A percentile compares a stretch with the other conserved stretches of the same genome.
Conservation (phyloP, 2,113 vertebrate species). For the Neolamprologus sp. region DNA sequence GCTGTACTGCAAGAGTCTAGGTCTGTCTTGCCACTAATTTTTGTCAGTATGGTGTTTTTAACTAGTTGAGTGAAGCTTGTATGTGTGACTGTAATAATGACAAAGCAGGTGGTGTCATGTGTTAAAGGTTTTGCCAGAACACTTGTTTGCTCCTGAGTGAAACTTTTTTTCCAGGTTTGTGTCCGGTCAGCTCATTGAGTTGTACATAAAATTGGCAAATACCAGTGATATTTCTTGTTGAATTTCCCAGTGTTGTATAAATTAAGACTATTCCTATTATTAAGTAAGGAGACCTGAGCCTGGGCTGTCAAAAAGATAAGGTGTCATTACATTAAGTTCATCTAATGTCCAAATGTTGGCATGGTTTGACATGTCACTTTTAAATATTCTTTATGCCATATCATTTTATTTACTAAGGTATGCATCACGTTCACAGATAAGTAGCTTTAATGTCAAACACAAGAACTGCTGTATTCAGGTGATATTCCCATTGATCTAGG, state of each 20-base stretch:
- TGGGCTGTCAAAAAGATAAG: neutral
- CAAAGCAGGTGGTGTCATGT: neutral
- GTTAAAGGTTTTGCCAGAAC: neutral
- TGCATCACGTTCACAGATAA: neutral
- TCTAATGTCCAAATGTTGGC: neutral
- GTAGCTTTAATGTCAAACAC: neutral
- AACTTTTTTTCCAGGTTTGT: neutral
- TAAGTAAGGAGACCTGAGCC: neutral
- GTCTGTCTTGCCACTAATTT: neutral
- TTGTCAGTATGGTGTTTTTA: neutral
- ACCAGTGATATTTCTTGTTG: neutral
- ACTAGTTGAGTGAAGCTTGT: neutral
- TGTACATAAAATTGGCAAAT: neutral
- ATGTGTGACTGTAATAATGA: neutral
- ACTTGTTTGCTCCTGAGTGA: neutral
- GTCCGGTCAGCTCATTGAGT: neutral
- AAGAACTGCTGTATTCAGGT: neutral
- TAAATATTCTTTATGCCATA: neutral
- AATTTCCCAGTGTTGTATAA: neutral
- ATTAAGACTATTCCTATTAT: neutral
- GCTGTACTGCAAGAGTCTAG: neutral
- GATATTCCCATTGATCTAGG: neutral
- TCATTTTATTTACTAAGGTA: neutral
- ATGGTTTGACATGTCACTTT: neutral
- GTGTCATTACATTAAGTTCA: neutral